These are phyloP conservation scores for Lithosia quadra DNA, from an alignment of 2,888 invertebrate genomes.

Conservation along the genomic window DNA sequence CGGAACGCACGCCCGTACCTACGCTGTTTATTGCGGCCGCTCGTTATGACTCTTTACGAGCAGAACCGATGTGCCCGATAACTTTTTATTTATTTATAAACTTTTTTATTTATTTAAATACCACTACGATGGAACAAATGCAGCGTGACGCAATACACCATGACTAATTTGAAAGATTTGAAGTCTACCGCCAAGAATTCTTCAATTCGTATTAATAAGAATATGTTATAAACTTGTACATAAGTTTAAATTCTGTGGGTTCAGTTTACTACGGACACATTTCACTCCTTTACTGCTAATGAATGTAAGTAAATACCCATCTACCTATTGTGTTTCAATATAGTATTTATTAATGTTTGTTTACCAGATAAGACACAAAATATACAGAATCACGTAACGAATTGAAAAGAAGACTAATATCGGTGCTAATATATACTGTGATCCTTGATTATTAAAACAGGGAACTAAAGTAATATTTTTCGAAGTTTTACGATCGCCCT, in stretches of 20 bases:
- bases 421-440: not conserved
- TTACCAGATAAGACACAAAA: not conserved
- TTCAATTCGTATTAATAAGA: conserved; percentile 24
- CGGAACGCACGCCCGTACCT: conserved; percentile 75
- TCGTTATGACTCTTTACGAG: conserved; percentile 74
- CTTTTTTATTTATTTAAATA: conserved; percentile 45
- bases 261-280: conserved; percentile 18
- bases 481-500: conserved; percentile 37
- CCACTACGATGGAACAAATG: conserved; percentile 26
- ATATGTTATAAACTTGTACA: conserved; percentile 19
- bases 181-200: not conserved
- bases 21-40: conserved; percentile 72
- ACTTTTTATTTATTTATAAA: conserved; percentile 61
- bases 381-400: too few relatives aligned
- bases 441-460: conserved; percentile 28
- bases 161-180: not conserved
- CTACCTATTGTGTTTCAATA: not conserved
- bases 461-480: conserved; percentile 35
- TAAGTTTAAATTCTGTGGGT: conserved; percentile 14
- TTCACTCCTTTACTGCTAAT: conserved; percentile 27
- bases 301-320: conserved; percentile 20
- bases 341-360: not conserved
- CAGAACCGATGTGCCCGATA: conserved; percentile 60
- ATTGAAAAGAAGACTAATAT: not conserved
- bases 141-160: not conserved